Evolutionary conservation across 2,888 invertebrate genomes (phyloP).

Genomic region (Ormyrus nitidulus): DNA sequence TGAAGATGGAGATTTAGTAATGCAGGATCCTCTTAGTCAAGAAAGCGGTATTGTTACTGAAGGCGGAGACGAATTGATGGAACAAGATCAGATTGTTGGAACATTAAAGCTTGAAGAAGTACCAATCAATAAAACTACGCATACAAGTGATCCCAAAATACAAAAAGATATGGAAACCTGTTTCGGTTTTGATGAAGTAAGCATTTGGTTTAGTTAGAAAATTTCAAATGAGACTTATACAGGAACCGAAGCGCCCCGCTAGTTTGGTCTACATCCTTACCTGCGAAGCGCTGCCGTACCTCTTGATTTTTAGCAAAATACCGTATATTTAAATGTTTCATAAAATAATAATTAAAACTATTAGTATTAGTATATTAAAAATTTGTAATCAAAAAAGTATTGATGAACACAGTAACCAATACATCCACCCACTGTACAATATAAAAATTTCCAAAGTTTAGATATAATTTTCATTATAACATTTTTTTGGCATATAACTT

Average conservation of each 20-base stretch:
- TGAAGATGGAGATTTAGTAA: constrained; percentile 74
- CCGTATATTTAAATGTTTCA: no score
- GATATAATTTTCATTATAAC: no score
- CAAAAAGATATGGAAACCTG: constrained; percentile 86
- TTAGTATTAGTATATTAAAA: no score
- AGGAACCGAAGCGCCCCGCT: no score
- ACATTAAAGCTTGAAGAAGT: constrained; percentile 53
- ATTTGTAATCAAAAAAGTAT: neutral
- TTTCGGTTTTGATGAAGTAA: constrained; percentile 88
- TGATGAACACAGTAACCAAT: no score
- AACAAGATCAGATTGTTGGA: constrained; percentile 67
- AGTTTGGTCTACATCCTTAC: no score
- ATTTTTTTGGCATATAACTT: no score
- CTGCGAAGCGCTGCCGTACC: no score
- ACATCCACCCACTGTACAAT: no score
- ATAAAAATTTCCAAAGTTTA: no score
- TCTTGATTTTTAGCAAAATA: no score
- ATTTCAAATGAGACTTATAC: neutral
- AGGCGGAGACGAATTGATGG: constrained; percentile 75
- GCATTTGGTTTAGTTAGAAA: constrained; percentile 63
- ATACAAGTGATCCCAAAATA: constrained; percentile 67
- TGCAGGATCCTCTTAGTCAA: constrained; percentile 72
- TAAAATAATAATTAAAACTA: no score
- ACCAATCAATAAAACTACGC: constrained; percentile 66
- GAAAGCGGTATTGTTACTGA: constrained; percentile 76